Percentiles rank a stretch among this genome's conserved stretches.
Evolutionary conservation across 2,888 invertebrate genomes (phyloP).

Genomic region (Antheraea assamensis): DNA sequence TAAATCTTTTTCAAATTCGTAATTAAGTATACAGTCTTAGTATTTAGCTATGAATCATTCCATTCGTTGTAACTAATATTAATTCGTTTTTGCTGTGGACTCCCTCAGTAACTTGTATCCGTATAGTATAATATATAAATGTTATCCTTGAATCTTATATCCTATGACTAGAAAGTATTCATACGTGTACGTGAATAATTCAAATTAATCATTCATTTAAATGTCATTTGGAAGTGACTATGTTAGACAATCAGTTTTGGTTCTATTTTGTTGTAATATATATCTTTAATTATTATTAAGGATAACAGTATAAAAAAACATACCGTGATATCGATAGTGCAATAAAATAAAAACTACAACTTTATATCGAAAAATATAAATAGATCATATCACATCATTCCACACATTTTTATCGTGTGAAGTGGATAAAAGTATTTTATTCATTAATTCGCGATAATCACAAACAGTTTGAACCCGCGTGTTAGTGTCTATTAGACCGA

Average conservation of each 20-base stretch:
- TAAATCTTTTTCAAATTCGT: background rate
- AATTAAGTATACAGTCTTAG: background rate
- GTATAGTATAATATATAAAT: background rate
- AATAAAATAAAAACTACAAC: background rate
- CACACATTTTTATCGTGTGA: no score
- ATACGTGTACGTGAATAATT: background rate
- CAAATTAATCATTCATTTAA: background rate
- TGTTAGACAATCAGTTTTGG: background rate
- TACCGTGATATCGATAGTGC: background rate
- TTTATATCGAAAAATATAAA: no score
- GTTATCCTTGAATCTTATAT: background rate
- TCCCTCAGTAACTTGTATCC: background rate
- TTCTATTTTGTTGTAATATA: background rate
- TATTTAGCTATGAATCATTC: background rate
- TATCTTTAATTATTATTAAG: background rate
- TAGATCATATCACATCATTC: no score
- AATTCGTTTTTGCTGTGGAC: background rate
- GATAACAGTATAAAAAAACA: background rate
- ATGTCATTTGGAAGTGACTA: background rate
- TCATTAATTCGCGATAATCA: no score
- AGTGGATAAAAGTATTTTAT: no score
- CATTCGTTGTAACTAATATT: conserved; percentile 1
- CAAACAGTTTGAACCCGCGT: no score
- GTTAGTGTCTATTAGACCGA: no score
- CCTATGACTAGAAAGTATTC: background rate